Evolutionary conservation across 2,113 vertebrate species (phyloP), one percentile per base, ranked within the genome.

Genomic region (Regulus satrapa): DNA sequence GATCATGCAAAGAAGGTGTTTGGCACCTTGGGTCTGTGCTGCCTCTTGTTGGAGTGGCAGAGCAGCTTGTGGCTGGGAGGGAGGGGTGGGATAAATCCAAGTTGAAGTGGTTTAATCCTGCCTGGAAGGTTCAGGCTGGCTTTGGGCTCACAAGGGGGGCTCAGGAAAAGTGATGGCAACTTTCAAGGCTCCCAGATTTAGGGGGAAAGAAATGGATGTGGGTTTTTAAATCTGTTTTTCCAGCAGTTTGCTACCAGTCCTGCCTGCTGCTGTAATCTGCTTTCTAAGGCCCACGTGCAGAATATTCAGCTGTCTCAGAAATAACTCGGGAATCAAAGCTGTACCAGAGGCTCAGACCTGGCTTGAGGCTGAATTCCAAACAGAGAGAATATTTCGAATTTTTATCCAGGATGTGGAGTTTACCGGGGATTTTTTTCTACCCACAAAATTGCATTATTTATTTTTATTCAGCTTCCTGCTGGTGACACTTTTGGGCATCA

Each of bases 231-330:
- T 75, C 38, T 52, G 36, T 24, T 72, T 78, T 74, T 88, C 34
- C 43, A 56, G 56, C n/a, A 51, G 46, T 88, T 85, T 75, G 9
- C 14, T 78, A 59, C 1, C 10, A 64, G 38, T 38, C 31, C 32
- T 81, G 73, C 84, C 80, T 74, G 0, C 54, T 79, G 9, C 63
- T 88, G 58, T 5, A 28, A 43, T 26, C 64, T 86, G 64, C 58
- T 89, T 87, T 82, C 15, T 15, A 21, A 82, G 58, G 66, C 49
- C 61, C 71, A 10, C 14, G 0, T 75, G n/a, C 32, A 59, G 72
- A 72, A 74, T 92, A 72, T 48, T 78, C 56, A 19, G 55, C 92
- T 54, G 36, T 48, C 84, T 89, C n/a, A 75, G 81, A 40, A 93
- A 59, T 41, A 80, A 75, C 40, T 67, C 19, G 6, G 63, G n/a